Evolutionary conservation across 2,888 invertebrate species (phyloP).

Genomic region (Petrolisthes manimaculis): DNA sequence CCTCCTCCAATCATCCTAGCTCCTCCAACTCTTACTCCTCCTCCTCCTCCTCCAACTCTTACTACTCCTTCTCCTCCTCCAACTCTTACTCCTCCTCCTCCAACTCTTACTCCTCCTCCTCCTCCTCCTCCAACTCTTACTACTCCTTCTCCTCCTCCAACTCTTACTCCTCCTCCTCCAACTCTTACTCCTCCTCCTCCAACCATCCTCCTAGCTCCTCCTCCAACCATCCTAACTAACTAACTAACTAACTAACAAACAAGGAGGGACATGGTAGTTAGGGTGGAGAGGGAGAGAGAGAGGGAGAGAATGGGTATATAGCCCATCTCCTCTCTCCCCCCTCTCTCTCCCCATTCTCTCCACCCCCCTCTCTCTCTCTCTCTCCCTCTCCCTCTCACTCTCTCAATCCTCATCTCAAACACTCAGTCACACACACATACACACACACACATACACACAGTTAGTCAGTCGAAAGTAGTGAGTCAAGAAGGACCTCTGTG

Average conservation of each 20-base stretch:
- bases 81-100: conserved; percentile 9
- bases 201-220: no score
- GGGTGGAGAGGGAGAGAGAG: not conserved
- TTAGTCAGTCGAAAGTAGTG: not conserved
- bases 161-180: not conserved
- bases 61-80: conserved; percentile 6
- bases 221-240: no score
- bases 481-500: not conserved
- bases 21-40: not conserved
- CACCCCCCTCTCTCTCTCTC: not conserved
- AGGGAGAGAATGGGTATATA: not conserved
- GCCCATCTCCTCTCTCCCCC: not conserved
- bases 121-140: not conserved
- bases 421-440: no score
- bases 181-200: no score
- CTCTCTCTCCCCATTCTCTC: not conserved
- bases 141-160: not conserved
- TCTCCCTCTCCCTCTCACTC: not conserved
- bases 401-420: no score
- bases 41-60: no score
- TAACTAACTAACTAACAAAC: no score
- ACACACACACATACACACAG: no score
- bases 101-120: not conserved
- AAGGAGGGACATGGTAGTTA: not conserved
- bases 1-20: not conserved